Percentiles rank a stretch among this genome's conserved stretches.
Conservation (phyloP, 2,797 vertebrate species). For the Nannoperca obscura region DNA sequence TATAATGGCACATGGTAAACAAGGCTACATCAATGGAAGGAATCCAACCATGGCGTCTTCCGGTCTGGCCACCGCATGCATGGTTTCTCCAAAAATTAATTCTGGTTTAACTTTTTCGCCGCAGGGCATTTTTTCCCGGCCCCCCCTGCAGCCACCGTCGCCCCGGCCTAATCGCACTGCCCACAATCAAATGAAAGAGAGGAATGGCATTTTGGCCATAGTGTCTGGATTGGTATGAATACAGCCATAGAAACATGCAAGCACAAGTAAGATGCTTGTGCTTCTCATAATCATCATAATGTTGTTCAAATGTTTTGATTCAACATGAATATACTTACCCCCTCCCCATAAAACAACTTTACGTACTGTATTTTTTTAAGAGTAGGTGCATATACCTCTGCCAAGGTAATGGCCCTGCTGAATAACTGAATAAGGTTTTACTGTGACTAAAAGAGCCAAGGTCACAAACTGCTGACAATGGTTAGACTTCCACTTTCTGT, state of each 20-base stretch:
- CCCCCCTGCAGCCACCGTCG: too few relatives aligned
- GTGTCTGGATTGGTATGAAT: too few relatives aligned
- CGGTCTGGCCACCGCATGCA: too few relatives aligned
- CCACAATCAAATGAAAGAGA: too few relatives aligned
- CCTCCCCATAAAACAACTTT: background rate
- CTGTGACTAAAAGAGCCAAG: constrained; percentile 44
- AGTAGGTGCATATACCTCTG: constrained; percentile 2
- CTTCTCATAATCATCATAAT: background rate
- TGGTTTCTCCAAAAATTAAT: too few relatives aligned
- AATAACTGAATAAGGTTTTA: background rate
- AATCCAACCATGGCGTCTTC: too few relatives aligned
- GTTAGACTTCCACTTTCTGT: background rate
- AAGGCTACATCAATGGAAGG: too few relatives aligned
- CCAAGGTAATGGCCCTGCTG: constrained; percentile 2
- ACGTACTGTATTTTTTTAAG: background rate
- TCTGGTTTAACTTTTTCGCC: too few relatives aligned
- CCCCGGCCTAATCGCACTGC: too few relatives aligned
- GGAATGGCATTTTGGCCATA: too few relatives aligned
- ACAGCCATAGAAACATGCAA: background rate
- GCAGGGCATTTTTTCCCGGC: too few relatives aligned
- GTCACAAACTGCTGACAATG: constrained; percentile 19
- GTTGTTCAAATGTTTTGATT: background rate
- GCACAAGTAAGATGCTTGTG: background rate
- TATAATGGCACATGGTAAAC: too few relatives aligned
- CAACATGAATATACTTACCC: background rate